Conservation (phyloP, 2,888 invertebrate genomes). For the Drosophila birchii region DNA sequence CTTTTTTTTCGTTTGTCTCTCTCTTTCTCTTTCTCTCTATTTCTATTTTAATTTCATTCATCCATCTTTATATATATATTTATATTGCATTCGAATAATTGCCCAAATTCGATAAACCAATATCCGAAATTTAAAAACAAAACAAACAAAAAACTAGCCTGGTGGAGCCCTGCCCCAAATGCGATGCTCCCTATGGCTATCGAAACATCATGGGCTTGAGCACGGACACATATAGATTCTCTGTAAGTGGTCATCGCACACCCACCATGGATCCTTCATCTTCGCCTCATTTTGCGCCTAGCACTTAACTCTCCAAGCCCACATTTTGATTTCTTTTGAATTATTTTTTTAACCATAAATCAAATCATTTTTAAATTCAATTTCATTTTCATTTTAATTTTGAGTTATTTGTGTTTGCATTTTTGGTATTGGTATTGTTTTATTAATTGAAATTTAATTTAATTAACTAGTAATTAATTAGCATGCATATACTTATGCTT, state of each 20-base stretch:
- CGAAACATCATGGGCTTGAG: slow-evolving; percentile 96
- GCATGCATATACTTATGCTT: not conserved
- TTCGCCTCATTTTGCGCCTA: slow-evolving; percentile 5
- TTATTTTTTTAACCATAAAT: not conserved
- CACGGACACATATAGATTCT: slow-evolving; percentile 92
- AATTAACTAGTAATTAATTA: not conserved
- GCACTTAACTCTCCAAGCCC: not conserved
- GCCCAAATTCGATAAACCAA: slow-evolving; percentile 31
- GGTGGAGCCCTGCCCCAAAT: slow-evolving; percentile 89
- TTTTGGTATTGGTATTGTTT: not conserved
- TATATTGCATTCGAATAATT: slow-evolving; percentile 8
- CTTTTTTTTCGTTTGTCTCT: slow-evolving; percentile 19
- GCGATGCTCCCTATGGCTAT: slow-evolving; percentile 98
- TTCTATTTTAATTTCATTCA: slow-evolving; percentile 32
- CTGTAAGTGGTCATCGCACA: slow-evolving; percentile 88
- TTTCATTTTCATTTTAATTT: not conserved
- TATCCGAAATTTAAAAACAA: slow-evolving; percentile 28
- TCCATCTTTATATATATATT: slow-evolving; percentile 33
- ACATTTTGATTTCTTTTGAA: not conserved
- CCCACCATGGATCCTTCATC: not conserved
- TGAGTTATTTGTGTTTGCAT: not conserved
- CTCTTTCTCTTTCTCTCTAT: slow-evolving; percentile 21
- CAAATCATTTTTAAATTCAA: not conserved
- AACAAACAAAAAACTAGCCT: slow-evolving; percentile 86
- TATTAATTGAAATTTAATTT: not conserved